Evolutionary conservation across 2,888 invertebrate species (phyloP).

Genomic region (Epistrophe eligans): DNA sequence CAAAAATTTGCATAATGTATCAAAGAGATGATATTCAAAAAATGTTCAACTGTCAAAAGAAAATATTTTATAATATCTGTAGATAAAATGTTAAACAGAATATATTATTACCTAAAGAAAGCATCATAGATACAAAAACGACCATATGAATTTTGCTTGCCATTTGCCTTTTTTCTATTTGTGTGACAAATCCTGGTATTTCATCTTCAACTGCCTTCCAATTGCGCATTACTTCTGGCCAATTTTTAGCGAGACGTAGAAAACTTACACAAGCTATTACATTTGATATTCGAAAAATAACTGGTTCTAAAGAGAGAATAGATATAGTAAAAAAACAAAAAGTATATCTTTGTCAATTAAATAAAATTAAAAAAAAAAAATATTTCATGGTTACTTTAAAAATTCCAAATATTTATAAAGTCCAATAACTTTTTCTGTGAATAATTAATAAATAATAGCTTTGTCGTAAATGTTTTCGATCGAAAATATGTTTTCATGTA

Average conservation of each 20-base stretch:
- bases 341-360: too few relatives aligned
- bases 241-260: conserved; percentile 84
- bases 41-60: conserved; percentile 80
- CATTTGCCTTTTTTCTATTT: conserved; percentile 80
- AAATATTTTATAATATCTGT: background rate
- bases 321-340: background rate
- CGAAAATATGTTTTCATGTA: too few relatives aligned
- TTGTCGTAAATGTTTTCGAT: too few relatives aligned
- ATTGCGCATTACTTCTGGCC: conserved; percentile 84
- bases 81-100: background rate
- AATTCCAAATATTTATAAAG: too few relatives aligned
- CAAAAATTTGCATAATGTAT: conserved; percentile 80
- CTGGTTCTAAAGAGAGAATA: conserved; percentile 77
- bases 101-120: conserved; percentile 83
- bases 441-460: too few relatives aligned
- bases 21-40: conserved; percentile 80
- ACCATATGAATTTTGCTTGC: conserved; percentile 84
- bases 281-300: conserved; percentile 81
- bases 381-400: too few relatives aligned
- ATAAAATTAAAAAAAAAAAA: too few relatives aligned
- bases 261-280: conserved; percentile 80
- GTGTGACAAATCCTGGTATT: conserved; percentile 80
- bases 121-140: conserved; percentile 83
- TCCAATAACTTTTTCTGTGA: too few relatives aligned
- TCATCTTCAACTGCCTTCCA: conserved; percentile 85